Conservation (phyloP, 2,113 vertebrate species). For the Oophaga pumilio region DNA sequence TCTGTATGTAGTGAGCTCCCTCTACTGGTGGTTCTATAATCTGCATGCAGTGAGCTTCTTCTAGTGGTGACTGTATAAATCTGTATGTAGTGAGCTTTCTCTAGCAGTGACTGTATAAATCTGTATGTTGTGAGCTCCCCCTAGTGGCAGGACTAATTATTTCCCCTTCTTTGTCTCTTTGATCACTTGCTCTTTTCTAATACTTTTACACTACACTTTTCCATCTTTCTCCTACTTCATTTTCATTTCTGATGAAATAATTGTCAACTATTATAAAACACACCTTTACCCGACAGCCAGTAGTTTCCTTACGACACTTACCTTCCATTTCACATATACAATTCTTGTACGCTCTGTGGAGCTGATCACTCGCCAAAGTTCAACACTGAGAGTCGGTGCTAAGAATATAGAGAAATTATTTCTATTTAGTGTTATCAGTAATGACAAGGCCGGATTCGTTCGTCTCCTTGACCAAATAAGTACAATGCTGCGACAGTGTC, state of each 20-base stretch:
- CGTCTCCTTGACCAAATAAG: background rate
- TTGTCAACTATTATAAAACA: too few relatives aligned
- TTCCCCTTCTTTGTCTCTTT: too few relatives aligned
- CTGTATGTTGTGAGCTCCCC: background rate
- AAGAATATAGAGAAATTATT: background rate
- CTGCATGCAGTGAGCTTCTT: too few relatives aligned
- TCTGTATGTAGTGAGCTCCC: too few relatives aligned
- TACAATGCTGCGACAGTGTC: background rate
- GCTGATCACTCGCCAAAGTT: constrained; percentile 73
- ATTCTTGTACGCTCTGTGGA: constrained; percentile 55
- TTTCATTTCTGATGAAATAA: too few relatives aligned
- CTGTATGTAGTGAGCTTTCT: too few relatives aligned
- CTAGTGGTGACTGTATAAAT: too few relatives aligned
- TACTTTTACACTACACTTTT: too few relatives aligned
- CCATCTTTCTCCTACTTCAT: too few relatives aligned
- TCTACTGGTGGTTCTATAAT: too few relatives aligned
- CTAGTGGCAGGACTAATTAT: background rate
- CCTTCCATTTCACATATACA: constrained; percentile 74
- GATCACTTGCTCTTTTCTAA: too few relatives aligned
- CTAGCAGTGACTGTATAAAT: background rate
- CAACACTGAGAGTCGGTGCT: constrained; percentile 67
- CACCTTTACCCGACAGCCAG: too few relatives aligned
- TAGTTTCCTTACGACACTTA: constrained; percentile 50
- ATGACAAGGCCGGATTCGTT: background rate
- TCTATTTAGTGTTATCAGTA: background rate